These are phyloP conservation scores for Wiebesia pumilae DNA, from an alignment of 1,140 invertebrate species.

Conservation along the genomic window DNA sequence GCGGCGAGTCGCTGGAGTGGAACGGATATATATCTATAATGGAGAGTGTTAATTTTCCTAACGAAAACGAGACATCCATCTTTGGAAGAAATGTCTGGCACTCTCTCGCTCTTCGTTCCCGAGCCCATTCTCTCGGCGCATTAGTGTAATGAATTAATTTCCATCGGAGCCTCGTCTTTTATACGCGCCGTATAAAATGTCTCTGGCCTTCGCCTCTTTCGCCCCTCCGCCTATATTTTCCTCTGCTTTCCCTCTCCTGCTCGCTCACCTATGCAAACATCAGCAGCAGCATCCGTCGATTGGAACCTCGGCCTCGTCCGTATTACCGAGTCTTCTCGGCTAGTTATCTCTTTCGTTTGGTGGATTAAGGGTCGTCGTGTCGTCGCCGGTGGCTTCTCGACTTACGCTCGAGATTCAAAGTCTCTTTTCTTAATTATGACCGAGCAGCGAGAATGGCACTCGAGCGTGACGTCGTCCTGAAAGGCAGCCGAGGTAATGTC, in stretches of 20 bases:
- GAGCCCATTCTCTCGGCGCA: slow-evolving; percentile 69
- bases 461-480: not conserved
- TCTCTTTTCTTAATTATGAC: slow-evolving; percentile 72
- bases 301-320: too few species aligned
- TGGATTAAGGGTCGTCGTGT: not conserved
- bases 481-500: not conserved
- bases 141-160: slow-evolving; percentile 77
- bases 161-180: slow-evolving; percentile 63
- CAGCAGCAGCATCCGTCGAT: too few species aligned
- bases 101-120: slow-evolving; percentile 45
- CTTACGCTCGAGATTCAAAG: slow-evolving; percentile 59
- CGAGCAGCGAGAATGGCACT: slow-evolving; percentile 61
- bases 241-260: not conserved
- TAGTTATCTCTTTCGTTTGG: too few species aligned
- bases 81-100: slow-evolving; percentile 68
- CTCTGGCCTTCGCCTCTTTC: slow-evolving; percentile 41
- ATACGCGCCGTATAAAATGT: too few species aligned
- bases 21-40: slow-evolving; percentile 59
- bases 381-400: not conserved
- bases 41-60: slow-evolving; percentile 75
- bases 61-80: slow-evolving; percentile 74
- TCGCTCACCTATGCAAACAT: not conserved
- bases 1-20: not conserved
- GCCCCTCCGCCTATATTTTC: slow-evolving; percentile 2
- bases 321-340: not conserved